Conservation (phyloP, 2,888 invertebrate genomes). For the Glaucopsyche alexis region DNA sequence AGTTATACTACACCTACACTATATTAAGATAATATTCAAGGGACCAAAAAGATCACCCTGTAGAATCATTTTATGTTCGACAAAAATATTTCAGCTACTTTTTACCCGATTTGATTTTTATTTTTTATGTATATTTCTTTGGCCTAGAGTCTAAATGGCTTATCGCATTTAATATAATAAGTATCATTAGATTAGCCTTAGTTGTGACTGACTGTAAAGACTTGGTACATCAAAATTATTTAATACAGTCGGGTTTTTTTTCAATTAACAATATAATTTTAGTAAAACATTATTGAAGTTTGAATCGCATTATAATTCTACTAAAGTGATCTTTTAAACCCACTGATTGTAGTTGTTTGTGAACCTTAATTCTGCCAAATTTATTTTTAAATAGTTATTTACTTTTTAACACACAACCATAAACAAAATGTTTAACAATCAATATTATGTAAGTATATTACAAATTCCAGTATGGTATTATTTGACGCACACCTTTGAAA, state of each 20-base stretch:
- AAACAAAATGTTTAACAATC: neutral
- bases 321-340: constrained; percentile 15
- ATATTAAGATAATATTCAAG: constrained; percentile 33
- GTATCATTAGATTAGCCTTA: no score
- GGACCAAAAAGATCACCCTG: constrained; percentile 10
- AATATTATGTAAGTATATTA: neutral
- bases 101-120: neutral
- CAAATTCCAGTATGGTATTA: neutral
- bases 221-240: no score
- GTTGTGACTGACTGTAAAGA: no score
- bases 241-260: no score
- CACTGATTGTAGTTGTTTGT: neutral
- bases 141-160: no score
- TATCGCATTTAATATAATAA: no score
- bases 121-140: no score
- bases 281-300: neutral
- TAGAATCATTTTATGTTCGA: neutral
- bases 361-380: constrained; percentile 22
- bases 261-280: neutral
- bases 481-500: neutral
- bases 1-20: constrained; percentile 47
- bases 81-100: neutral
- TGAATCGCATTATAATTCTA: neutral
- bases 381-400: neutral
- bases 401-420: constrained; percentile 21